Evolutionary conservation across 1,140 invertebrate species (phyloP), one percentile per base, ranked within the genome.

Genomic region (Octopus sinensis): DNA sequence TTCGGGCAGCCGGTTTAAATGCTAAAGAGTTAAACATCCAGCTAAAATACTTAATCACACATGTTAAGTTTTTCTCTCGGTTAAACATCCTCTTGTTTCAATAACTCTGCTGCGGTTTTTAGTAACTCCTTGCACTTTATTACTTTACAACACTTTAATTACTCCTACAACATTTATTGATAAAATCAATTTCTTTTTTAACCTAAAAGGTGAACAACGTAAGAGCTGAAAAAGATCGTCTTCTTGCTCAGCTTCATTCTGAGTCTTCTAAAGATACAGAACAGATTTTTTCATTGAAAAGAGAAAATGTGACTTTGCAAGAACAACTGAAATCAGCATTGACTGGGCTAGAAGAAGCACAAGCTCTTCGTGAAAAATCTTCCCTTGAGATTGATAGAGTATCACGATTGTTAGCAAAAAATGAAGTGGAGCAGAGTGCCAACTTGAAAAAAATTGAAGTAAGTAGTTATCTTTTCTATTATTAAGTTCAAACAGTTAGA

Each of bases 271-370:
- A 85, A 73, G 90, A 91, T 78, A 84, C 87, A 17, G 85, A 89
- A 71, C 85, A 88, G 73, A 86, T 90, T 3, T 86, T 87, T 13
- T 84, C 86, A 2, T 80, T 91, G 54, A 88, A 90, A 82, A 84
- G 89, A 53, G 90, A 91, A 76, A 91, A 91, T 85, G 86, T 88
- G 51, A 86, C 89, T 82, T 80, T 90, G 10, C 86, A 90, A 54
- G 83, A 90, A 17, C 88, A 89, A 80, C 79, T 91, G 0, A 90
- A 88, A 80, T 86, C 85, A 9, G 82, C 90, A n/a, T 84, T 89
- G 51, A 81, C 86, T 77, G 90, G 90, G 83, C 83, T 90, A 77
- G 90, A 91, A 80, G 90, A 91, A 79, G 81, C 90, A 12, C 82
- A 88, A 51, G 87, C 87, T 30, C 84, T 87, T 81, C 82, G 86